Evolutionary conservation across 2,888 invertebrate species (phyloP).

Genomic region (Dyspetes luteomarginatus): DNA sequence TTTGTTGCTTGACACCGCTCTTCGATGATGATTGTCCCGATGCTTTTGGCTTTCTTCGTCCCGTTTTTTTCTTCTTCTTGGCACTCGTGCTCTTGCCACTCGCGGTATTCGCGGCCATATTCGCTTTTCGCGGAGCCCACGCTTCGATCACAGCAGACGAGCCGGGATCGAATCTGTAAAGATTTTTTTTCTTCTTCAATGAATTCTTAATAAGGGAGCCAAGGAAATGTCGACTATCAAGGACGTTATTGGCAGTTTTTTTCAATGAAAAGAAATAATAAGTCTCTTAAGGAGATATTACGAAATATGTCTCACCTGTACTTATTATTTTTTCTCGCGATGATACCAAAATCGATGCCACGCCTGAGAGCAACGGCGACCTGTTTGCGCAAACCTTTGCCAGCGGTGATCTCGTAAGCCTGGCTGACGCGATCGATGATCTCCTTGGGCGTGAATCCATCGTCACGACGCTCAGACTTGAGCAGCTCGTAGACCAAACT

Average conservation of each 20-base stretch:
- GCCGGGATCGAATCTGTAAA: constrained; percentile 68
- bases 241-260: too few relatives aligned
- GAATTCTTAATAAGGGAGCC: too few relatives aligned
- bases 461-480: constrained; percentile 66
- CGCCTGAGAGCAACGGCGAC: constrained; percentile 74
- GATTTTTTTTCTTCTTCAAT: too few relatives aligned
- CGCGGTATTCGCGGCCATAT: neutral
- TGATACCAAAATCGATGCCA: constrained; percentile 77
- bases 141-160: constrained; percentile 40
- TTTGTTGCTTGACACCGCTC: constrained; percentile 35
- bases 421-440: constrained; percentile 73
- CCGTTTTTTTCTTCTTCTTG: constrained; percentile 39
- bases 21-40: constrained; percentile 32
- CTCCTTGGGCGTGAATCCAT: constrained; percentile 73
- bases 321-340: constrained; percentile 73
- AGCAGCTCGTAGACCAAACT: constrained; percentile 74
- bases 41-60: constrained; percentile 38
- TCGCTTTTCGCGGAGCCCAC: constrained; percentile 43
- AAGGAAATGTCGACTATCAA: too few relatives aligned
- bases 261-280: neutral
- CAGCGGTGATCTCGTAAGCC: constrained; percentile 69
- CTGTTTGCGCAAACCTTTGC: constrained; percentile 71
- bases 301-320: constrained; percentile 70
- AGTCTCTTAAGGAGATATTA: neutral
- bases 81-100: constrained; percentile 13